Percentiles rank a stretch among this genome's conserved stretches.
These are phyloP conservation scores for Abrostola triplasia DNA, from an alignment of 2,888 invertebrate genomes.

Conservation along the genomic window DNA sequence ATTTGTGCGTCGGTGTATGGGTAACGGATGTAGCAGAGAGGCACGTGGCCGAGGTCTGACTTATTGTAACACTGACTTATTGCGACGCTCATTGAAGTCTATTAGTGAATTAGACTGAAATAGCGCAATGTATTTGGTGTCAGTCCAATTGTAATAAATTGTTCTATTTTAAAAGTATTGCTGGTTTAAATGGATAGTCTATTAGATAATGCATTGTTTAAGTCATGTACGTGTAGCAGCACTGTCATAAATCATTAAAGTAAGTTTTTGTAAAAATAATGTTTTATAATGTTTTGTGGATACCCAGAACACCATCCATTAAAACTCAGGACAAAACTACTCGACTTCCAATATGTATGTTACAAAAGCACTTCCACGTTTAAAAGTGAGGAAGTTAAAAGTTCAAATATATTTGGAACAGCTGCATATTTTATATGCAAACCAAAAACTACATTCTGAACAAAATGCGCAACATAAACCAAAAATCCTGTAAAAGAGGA, in stretches of 20 bases:
- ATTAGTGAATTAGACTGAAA: slow-evolving; percentile 72
- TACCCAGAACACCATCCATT: too few relatives aligned
- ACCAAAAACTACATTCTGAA: slow-evolving; percentile 22
- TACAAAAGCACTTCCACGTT: background rate
- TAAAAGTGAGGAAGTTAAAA: background rate
- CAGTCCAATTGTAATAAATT: slow-evolving; percentile 34
- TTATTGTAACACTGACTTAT: slow-evolving; percentile 78
- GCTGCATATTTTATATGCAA: slow-evolving; percentile 1
- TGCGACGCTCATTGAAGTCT: slow-evolving; percentile 77
- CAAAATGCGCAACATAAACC: slow-evolving; percentile 51
- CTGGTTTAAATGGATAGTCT: background rate
- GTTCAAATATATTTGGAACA: slow-evolving; percentile 1
- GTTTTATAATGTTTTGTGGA: too few relatives aligned
- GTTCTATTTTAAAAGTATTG: slow-evolving; percentile 32
- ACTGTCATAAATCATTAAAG: too few relatives aligned
- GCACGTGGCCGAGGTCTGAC: slow-evolving; percentile 78
- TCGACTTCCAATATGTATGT: background rate
- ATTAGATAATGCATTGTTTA: too few relatives aligned
- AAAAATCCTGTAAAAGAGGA: slow-evolving; percentile 61
- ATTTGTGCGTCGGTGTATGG: slow-evolving; percentile 85
- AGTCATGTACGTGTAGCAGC: too few relatives aligned
- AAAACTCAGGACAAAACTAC: too few relatives aligned
- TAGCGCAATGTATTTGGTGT: slow-evolving; percentile 52
- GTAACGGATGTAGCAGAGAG: slow-evolving; percentile 83
- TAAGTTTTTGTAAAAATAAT: too few relatives aligned